These are phyloP conservation scores for Diarsia dahlii DNA, from an alignment of 2,888 invertebrate species.

Conservation along the genomic window DNA sequence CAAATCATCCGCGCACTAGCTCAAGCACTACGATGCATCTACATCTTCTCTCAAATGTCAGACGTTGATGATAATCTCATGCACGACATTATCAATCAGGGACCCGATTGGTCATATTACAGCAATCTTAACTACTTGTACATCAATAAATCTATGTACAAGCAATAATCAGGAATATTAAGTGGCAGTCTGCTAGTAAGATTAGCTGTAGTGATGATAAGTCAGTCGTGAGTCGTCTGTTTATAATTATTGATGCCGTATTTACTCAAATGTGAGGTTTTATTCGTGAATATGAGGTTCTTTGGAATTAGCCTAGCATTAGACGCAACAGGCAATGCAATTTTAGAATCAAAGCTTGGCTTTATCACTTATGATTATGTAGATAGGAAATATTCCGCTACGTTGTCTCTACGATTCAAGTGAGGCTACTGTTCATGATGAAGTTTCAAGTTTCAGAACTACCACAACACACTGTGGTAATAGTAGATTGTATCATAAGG, in stretches of 20 bases:
- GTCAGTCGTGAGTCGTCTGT: conserved; percentile 30
- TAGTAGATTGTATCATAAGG: too few relatives aligned
- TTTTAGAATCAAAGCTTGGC: background rate
- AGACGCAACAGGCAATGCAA: background rate
- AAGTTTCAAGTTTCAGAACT: background rate
- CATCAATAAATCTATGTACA: conserved; percentile 48
- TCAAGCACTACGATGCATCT: conserved; percentile 27
- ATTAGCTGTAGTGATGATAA: conserved; percentile 55
- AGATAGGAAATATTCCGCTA: background rate
- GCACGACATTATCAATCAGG: conserved; percentile 66
- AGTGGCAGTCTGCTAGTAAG: conserved; percentile 41
- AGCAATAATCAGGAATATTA: conserved; percentile 56
- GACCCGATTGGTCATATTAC: conserved; percentile 61
- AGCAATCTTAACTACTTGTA: conserved; percentile 55
- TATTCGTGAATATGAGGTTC: conserved; percentile 15
- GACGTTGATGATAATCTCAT: conserved; percentile 63
- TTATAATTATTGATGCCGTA: conserved; percentile 56
- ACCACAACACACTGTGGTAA: background rate
- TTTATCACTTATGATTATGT: background rate
- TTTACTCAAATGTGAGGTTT: conserved; percentile 48
- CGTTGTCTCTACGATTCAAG: background rate
- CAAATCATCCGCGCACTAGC: conserved; percentile 45
- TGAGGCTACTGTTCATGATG: background rate
- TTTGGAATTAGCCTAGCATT: conserved; percentile 10
- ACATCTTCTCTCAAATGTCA: conserved; percentile 57